These are phyloP conservation scores for Chirona hameri DNA, from an alignment of 2,888 invertebrate species.

Conservation along the genomic window DNA sequence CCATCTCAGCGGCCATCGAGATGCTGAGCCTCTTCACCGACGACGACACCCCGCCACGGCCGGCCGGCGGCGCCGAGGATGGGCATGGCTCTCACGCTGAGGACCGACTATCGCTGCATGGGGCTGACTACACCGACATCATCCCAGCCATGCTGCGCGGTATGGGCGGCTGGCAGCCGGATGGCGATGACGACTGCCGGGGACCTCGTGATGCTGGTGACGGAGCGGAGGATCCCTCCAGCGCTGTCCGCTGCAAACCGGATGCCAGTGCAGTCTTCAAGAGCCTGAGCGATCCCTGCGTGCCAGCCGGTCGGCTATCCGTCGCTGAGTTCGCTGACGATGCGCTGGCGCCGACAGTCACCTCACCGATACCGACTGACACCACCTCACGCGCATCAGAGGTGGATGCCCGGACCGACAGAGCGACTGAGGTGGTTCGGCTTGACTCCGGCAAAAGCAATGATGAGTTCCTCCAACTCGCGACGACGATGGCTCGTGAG, in stretches of 20 bases:
- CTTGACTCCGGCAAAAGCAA: neutral
- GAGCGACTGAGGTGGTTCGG: neutral
- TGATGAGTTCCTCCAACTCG: neutral
- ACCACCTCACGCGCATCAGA: neutral
- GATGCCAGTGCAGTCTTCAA: neutral
- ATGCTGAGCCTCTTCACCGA: constrained; percentile 37
- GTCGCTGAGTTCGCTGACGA: neutral
- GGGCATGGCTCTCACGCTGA: neutral
- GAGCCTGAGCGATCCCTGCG: constrained; percentile 1
- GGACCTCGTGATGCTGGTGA: neutral
- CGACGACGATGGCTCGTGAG: neutral
- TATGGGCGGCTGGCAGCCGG: neutral
- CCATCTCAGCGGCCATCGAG: constrained; percentile 41
- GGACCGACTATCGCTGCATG: neutral
- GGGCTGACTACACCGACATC: constrained; percentile 2
- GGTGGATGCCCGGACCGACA: too few species aligned
- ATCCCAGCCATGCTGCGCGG: neutral
- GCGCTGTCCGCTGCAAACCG: neutral
- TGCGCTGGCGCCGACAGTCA: neutral
- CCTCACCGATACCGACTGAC: neutral
- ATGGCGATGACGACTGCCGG: neutral
- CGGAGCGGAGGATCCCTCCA: neutral
- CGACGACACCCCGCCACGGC: neutral
- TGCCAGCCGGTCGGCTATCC: neutral
- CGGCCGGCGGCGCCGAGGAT: neutral